Conservation (phyloP, 2,113 vertebrate genomes). For the Chaenogobius annularis region DNA sequence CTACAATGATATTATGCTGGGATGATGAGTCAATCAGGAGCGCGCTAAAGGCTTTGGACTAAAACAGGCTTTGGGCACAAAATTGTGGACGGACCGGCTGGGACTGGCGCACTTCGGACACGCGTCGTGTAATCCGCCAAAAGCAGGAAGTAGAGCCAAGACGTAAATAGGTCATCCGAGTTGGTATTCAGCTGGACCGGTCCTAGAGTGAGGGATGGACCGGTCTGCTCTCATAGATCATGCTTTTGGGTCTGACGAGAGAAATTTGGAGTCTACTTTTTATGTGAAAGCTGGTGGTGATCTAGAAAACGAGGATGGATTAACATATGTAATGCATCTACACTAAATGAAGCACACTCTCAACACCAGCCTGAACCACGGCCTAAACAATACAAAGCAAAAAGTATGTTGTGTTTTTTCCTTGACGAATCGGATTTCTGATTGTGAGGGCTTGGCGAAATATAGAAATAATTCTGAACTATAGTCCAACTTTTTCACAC, state of each 20-base stretch:
- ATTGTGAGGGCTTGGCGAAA: no score
- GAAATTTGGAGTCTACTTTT: slow-evolving; percentile 19
- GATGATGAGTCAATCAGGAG: slow-evolving; percentile 22
- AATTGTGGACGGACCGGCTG: slow-evolving; percentile 33
- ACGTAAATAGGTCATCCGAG: slow-evolving; percentile 59
- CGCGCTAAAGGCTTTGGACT: slow-evolving; percentile 44
- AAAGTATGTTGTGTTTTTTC: no score
- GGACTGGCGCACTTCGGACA: slow-evolving; percentile 43
- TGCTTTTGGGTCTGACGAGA: not conserved
- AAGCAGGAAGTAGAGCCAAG: slow-evolving; percentile 31
- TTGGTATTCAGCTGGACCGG: slow-evolving; percentile 10
- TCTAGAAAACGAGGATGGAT: no score
- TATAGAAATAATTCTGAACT: no score
- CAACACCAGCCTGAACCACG: no score
- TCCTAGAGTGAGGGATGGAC: slow-evolving; percentile 10
- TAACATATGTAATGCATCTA: no score
- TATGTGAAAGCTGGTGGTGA: slow-evolving; percentile 10
- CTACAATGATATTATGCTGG: slow-evolving; percentile 6
- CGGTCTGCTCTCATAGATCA: slow-evolving; percentile 21
- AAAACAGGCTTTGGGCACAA: slow-evolving; percentile 58
- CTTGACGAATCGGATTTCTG: no score
- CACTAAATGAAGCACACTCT: no score
- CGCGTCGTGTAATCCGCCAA: slow-evolving; percentile 46
- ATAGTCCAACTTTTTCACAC: no score
- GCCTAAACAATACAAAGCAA: no score